phyloP scores from a whole-genome alignment of 2,113 vertebrate species.

The Chloropsis cyanopogon region DNA sequence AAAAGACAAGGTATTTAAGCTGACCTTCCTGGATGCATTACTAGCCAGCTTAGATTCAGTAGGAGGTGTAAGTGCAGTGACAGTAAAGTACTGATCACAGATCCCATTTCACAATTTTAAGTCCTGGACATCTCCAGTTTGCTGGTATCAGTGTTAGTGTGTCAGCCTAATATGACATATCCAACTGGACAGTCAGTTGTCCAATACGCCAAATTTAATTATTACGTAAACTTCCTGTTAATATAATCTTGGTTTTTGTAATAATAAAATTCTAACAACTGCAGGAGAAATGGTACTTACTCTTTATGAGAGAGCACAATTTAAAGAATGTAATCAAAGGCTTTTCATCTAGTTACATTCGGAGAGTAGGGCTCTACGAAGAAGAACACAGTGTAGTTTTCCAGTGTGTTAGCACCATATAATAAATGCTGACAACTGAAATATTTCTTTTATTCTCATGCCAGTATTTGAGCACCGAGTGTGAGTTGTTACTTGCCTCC shows the following conservation, averaged over 20 bases:
- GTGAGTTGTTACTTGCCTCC: not conserved
- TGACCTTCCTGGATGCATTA: slow-evolving; percentile 85
- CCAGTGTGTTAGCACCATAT: not conserved
- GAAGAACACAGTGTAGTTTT: not conserved
- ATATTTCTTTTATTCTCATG: not conserved
- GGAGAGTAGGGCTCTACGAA: not conserved
- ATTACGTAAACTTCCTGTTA: not conserved
- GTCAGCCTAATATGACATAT: not conserved
- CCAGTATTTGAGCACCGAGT: not conserved
- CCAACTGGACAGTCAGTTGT: not conserved
- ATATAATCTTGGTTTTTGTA: not conserved
- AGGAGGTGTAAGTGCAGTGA: slow-evolving; percentile 73
- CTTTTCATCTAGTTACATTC: not conserved
- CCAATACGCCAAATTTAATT: not conserved
- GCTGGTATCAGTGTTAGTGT: not conserved
- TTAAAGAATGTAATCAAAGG: not conserved
- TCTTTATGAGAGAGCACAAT: not conserved
- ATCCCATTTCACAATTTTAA: not conserved
- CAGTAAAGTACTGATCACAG: not conserved
- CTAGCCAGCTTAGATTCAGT: slow-evolving; percentile 84
- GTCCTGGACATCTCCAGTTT: not conserved
- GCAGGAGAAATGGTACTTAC: not conserved
- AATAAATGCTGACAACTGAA: not conserved
- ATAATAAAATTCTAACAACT: not conserved
- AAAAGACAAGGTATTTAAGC: slow-evolving; percentile 84